Evolutionary conservation across 2,888 invertebrate species (phyloP), one percentile per base, ranked within the genome.

Genomic region (Cataglyphis altisquamis): DNA sequence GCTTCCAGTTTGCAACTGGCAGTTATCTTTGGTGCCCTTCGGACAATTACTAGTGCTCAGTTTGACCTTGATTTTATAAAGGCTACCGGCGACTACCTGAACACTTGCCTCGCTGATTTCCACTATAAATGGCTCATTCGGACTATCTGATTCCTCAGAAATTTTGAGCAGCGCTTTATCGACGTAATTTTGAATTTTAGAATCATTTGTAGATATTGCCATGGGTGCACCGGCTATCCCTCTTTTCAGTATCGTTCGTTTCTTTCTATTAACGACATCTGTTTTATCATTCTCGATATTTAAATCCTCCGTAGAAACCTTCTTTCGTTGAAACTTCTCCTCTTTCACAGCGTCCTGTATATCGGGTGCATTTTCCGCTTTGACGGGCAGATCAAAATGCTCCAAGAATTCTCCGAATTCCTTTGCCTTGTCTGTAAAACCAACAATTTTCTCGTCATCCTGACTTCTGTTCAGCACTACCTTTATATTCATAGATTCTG

Each of bases 31-130:
- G 5, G 57, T 73, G 4, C 93, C 93, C 87, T 95, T 96, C 10
- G 93, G 91, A 88, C 97, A 96, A 81, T 95, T 95, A 3, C 96
- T 96, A 62, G 95, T 95, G 18, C 96, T 96, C 12, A 97, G 94
- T 88, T 96, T 95, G 72, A 96, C 96, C 87, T 96, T 95, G 64
- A 97, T 96, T 91, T 95, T 96, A 41, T 96, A 96, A 73, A 96
- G 91, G 41, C 94, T 90, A 25, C 97, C 97, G 68, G 96, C 94
- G 6, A 96, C 96, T 15, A 96, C 92, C 94, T 96, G 95, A 32
- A 93, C 93, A 0, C 95, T 93, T 15, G 96, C 95, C 1, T 95
- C 95, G 73, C 94, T 93, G 8, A 96, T 92, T 77, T 95, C 92
- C 0, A 95, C 91, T 25, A 96, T 87, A n/a, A 92, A 86, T 0